Evolutionary conservation across 2,113 vertebrate species (phyloP).

Genomic region (Argyrosomus japonicus): DNA sequence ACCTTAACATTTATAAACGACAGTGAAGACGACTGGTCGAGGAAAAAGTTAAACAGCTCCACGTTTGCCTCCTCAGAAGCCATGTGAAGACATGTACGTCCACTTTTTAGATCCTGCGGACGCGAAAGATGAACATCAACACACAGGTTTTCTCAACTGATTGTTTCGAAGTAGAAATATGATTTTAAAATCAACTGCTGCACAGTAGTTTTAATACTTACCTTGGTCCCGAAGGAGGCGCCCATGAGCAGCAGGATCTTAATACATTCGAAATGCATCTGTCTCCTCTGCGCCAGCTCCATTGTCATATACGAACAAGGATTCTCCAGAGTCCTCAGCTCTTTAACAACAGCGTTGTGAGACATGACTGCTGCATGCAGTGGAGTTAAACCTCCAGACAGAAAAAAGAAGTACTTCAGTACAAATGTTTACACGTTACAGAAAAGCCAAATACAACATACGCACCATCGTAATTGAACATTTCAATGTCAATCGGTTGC

Average conservation of each 20-base stretch:
- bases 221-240: conserved; percentile 87
- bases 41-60: conserved; percentile 90
- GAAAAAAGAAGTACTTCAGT: neutral
- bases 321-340: conserved; percentile 79
- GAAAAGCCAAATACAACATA: neutral
- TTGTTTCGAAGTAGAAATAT: no score
- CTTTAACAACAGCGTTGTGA: conserved; percentile 90
- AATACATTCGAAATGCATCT: conserved; percentile 86
- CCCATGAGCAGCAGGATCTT: conserved; percentile 91
- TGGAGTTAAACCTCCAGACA: conserved; percentile 87
- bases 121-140: neutral
- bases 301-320: conserved; percentile 74
- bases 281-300: conserved; percentile 84
- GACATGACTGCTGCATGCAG: conserved; percentile 90
- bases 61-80: conserved; percentile 93
- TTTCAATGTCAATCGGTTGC: conserved; percentile 87
- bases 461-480: conserved; percentile 93
- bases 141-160: neutral
- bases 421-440: neutral
- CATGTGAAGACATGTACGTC: conserved; percentile 91
- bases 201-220: conserved; percentile 42
- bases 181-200: neutral
- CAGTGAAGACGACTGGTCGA: conserved; percentile 86
- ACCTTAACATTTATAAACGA: conserved; percentile 90
- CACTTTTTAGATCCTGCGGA: conserved; percentile 93